Base-by-base conservation (phyloP, 2,113 vertebrate genomes). In the Sorex araneus region DNA sequence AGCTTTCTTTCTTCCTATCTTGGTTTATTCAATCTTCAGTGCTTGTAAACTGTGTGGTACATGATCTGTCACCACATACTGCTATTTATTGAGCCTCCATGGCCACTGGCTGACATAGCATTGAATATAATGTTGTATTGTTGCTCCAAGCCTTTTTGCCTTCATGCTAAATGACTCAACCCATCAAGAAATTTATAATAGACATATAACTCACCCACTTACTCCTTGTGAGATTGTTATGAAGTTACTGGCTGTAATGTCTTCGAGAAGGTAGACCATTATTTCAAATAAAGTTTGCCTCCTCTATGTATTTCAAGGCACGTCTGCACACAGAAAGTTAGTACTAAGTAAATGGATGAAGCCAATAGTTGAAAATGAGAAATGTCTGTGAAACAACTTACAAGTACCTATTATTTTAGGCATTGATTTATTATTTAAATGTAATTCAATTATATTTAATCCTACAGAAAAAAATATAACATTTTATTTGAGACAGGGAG, bases 151-250 rank as follows among this genome's bases (percentile, higher is more conserved):
- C 32, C 28, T 88, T 95, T 95, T 85, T 86, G 54, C 76, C 54
- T 66, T 76, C 5, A 0, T 92, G 50, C 60, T 93, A 74, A 89
- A 95, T 92, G 79, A 92, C 40, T 95, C 79, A 94, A 47, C 43
- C 28, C 36, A 77, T 93, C 85, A 75, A 94, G 79, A 92, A 90
- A 92, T 83, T 83, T 93, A 80, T 85, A 93, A 80, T 92, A 82
- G 34, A 60, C 36, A 73, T 85, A 47, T 84, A 95, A 83, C 86
- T 94, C 89, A 86, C 79, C 90, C 88, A 32, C 94, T 92, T 94
- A 90, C 30, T 84, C 36, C 6, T 77, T 6, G 43, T 83, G 85
- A 94, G 82, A 92, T 32, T 93, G 75, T 90, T 95, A 82, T 83
- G 71, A 95, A 92, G 74, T 63, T 93, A 69, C 76, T 92, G 66